A percentile compares a stretch with the other conserved stretches of the same genome.
Evolutionary conservation across 2,113 vertebrate species (phyloP).

Genomic region (Nothocercus nigrocapillus): DNA sequence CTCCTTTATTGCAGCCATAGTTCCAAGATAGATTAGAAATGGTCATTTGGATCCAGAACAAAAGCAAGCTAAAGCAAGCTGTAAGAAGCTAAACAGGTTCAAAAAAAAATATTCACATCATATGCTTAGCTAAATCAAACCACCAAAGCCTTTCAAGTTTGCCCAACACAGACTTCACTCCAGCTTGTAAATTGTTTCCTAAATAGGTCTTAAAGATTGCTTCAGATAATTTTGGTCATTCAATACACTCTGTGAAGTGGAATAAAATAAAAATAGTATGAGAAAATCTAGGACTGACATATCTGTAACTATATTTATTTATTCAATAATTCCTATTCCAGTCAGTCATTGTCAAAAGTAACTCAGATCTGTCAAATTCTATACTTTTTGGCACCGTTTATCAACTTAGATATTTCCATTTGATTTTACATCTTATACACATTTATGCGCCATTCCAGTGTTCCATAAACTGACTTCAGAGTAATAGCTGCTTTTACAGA

Average conservation of each 20-base stretch:
- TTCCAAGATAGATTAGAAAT: conserved; percentile 3
- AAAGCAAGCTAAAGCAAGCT: not conserved
- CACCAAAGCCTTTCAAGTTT: conserved; percentile 22
- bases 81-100: conserved; percentile 29
- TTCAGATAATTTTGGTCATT: conserved; percentile 34
- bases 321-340: conserved; percentile 21
- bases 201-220: conserved; percentile 16
- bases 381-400: not conserved
- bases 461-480: conserved; percentile 17
- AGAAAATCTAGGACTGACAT: not conserved
- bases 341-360: conserved; percentile 1
- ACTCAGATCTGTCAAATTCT: not conserved
- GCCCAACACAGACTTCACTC: not conserved
- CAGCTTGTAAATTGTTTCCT: not conserved
- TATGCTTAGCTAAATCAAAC: conserved; percentile 10
- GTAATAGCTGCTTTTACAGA: not conserved
- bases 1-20: not conserved
- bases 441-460: not conserved
- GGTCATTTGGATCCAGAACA: conserved; percentile 24
- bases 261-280: conserved; percentile 16
- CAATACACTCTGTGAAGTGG: not conserved
- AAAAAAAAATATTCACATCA: conserved; percentile 28
- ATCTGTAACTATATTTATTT: not conserved
- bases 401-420: not conserved
- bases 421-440: conserved; percentile 1